Conservation (phyloP, 2,797 vertebrate genomes). For the Neosilurus hyrtlii region DNA sequence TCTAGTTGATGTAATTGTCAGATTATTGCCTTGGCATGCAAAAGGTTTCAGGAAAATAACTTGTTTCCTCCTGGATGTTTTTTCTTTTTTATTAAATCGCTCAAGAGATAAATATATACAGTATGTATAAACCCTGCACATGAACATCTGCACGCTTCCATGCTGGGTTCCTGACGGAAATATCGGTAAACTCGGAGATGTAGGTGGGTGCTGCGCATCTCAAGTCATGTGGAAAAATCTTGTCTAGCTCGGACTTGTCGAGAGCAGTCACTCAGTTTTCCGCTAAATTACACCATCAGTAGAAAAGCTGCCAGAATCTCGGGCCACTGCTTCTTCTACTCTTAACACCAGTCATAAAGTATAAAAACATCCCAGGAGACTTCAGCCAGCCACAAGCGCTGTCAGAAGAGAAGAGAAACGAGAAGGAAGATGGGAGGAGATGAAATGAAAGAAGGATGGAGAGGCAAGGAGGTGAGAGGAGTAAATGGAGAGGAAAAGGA, state of each 20-base stretch:
- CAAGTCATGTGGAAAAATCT: conserved; percentile 44
- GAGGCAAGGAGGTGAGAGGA: not conserved
- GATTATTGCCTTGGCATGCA: conserved; percentile 20
- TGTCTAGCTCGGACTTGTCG: conserved; percentile 46
- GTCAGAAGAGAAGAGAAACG: conserved; percentile 3
- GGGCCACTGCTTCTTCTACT: conserved; percentile 47
- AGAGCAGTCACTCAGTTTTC: conserved; percentile 55
- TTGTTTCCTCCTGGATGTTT: not conserved
- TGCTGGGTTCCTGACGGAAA: conserved; percentile 46
- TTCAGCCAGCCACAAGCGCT: conserved; percentile 35
- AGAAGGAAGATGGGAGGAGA: conserved; percentile 34
- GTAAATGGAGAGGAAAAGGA: not conserved
- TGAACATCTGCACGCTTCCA: conserved; percentile 28
- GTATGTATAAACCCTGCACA: conserved; percentile 5
- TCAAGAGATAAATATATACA: conserved; percentile 12
- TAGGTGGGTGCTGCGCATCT: conserved; percentile 46
- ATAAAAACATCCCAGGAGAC: conserved; percentile 57
- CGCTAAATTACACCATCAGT: conserved; percentile 50
- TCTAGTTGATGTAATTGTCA: conserved; percentile 28
- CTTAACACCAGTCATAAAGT: conserved; percentile 56
- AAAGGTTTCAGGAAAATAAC: conserved; percentile 25
- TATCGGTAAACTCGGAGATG: conserved; percentile 27
- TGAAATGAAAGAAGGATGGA: conserved; percentile 52
- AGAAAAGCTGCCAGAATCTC: conserved; percentile 39
- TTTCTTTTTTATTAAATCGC: not conserved